These are phyloP conservation scores for Notocelia uddmanniana DNA, from an alignment of 2,888 invertebrate species.

Conservation along the genomic window DNA sequence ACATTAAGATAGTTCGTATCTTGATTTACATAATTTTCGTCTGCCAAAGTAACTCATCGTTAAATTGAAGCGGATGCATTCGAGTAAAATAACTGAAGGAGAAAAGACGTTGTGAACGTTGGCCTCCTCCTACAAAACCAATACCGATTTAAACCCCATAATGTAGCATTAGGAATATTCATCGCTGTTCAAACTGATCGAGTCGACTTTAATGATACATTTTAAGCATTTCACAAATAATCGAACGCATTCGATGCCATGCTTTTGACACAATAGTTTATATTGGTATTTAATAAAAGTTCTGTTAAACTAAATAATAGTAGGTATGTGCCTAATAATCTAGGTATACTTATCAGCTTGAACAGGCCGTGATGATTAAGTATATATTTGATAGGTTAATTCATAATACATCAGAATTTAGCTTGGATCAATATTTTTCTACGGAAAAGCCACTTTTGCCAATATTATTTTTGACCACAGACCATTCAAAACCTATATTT, in stretches of 20 bases:
- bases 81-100: background rate
- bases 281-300: background rate
- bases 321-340: no score
- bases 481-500: conserved; percentile 40
- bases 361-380: background rate
- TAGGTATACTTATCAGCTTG: conserved; percentile 3
- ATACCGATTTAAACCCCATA: conserved; percentile 33
- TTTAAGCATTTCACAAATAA: background rate
- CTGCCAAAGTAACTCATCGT: background rate
- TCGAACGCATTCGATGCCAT: background rate
- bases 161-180: conserved; percentile 6
- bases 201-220: background rate
- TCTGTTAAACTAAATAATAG: no score
- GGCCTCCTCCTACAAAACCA: background rate
- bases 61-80: background rate
- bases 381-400: conserved; percentile 14
- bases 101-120: background rate
- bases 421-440: conserved; percentile 44
- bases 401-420: conserved; percentile 36
- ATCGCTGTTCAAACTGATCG: conserved; percentile 7
- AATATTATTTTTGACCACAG: conserved; percentile 38
- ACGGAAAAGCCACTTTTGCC: conserved; percentile 37
- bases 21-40: conserved; percentile 14
- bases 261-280: background rate
- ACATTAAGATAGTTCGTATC: conserved; percentile 21